Evolutionary conservation across 2,888 invertebrate species (phyloP), one percentile per base, ranked within the genome.

Genomic region (Bruchidius siliquastri): DNA sequence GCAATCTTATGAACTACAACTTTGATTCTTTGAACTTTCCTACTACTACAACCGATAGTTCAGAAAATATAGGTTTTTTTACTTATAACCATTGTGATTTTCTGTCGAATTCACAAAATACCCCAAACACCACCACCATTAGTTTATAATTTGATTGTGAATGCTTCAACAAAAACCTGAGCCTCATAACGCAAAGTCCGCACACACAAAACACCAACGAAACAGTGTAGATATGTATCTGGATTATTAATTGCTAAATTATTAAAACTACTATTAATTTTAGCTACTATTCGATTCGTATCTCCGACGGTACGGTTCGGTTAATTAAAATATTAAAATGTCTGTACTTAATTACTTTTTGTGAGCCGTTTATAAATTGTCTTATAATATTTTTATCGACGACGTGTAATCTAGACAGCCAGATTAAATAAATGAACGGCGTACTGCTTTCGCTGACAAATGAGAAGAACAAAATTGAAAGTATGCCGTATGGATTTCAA

Each of bases 191-290:
- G 21, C 32, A 13, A n/a, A 68, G 69, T 77, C 74, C 77, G 74
- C 73, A 75, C 76, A 79, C 76, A 79, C 76, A 76, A 75, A 76
- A 77, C 74, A 74, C 74, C 74, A 71, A 72, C 70, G 30, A 73
- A 72, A 73, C 0, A 49, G 49, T 13, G 18, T 49, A 49, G 79
- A 80, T 80, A 74, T 73, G 73, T 80, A 80, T 80, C 80, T 78
- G 72, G 79, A 77, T 80, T 80, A 79, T 80, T 80, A 80, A 80
- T 80, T 80, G 78, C 76, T 75, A 76, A 80, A 80, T 80, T 80
- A 80, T 79, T 80, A 78, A 77, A 79, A 79, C 77, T 77, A 77
- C 49, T 49, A 49, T 49, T 49, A 49, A 71, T 71, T 71, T 26
- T 71, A 22, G 30, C 32, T 71, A 20, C 77, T 79, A 79, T 79